A percentile compares a stretch with the other conserved stretches of the same genome.
These are phyloP conservation scores for Pocillopora meandrina DNA, from an alignment of 92 coral and sea anemone genomes.

Conservation along the genomic window DNA sequence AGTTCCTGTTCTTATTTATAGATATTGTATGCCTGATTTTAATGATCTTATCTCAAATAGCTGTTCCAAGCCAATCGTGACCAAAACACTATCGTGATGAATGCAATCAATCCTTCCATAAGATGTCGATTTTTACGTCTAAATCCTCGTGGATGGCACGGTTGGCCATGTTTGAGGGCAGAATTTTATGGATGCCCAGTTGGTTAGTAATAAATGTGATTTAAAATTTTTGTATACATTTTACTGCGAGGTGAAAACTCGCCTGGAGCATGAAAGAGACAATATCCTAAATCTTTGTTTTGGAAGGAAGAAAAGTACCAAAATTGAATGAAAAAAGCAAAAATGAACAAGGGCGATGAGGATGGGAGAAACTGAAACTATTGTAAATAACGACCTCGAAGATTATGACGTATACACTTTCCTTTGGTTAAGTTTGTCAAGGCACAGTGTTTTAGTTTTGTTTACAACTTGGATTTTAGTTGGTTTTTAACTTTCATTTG, in stretches of 20 bases:
- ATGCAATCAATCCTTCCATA: constrained; percentile 65
- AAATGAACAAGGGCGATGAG: too few relatives aligned
- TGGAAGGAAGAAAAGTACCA: too few relatives aligned
- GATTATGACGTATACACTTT: too few relatives aligned
- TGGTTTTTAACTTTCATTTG: background rate
- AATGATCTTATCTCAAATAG: constrained; percentile 9
- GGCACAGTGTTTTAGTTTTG: too few relatives aligned
- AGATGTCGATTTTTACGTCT: constrained; percentile 69
- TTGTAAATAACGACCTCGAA: too few relatives aligned
- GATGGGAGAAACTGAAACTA: too few relatives aligned
- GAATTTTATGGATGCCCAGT: constrained; percentile 85
- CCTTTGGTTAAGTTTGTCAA: too few relatives aligned
- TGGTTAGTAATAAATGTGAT: constrained; percentile 31
- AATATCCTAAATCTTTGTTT: too few relatives aligned
- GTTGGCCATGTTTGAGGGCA: constrained; percentile 74
- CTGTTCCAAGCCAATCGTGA: constrained; percentile 73
- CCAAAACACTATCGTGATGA: constrained; percentile 49
- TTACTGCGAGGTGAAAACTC: too few relatives aligned
- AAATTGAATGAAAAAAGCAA: too few relatives aligned
- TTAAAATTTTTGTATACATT: background rate
- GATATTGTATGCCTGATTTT: background rate
- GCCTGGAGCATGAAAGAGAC: too few relatives aligned
- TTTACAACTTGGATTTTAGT: background rate
- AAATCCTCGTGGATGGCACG: constrained; percentile 75
- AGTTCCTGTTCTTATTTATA: too few relatives aligned